A percentile compares a stretch with the other conserved stretches of the same genome.
phyloP scores from a whole-genome alignment of 2,888 invertebrate genomes.

The Rosalia funebris region DNA sequence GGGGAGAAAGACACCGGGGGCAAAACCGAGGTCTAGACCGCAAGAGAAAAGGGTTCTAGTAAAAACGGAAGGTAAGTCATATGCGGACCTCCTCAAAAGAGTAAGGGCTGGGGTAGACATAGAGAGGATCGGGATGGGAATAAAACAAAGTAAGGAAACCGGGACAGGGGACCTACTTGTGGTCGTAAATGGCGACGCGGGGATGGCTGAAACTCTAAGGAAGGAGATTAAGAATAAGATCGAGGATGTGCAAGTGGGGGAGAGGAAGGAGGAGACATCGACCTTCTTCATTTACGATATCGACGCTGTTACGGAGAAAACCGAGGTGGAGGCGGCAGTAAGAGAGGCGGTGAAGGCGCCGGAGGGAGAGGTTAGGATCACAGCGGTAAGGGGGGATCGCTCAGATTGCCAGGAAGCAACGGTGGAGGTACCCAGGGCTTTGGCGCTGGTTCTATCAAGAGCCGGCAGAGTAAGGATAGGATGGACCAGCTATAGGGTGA shows the following conservation, averaged over 20 bases:
- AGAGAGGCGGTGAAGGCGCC: neutral
- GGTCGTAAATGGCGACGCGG: neutral
- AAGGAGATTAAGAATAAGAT: neutral
- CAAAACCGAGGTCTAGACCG: neutral
- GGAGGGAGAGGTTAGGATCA: neutral
- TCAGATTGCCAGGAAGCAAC: neutral
- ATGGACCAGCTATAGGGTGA: neutral
- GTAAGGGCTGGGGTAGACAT: constrained; percentile 5
- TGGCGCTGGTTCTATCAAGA: neutral
- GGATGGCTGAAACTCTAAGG: neutral
- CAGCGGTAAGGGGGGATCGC: neutral
- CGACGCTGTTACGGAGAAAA: neutral
- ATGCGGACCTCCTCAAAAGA: constrained; percentile 3
- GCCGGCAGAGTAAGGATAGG: constrained; percentile 4
- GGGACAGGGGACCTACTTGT: constrained; percentile 15
- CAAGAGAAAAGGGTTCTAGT: constrained; percentile 24
- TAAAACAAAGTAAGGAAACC: neutral
- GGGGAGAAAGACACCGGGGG: neutral
- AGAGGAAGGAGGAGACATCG: neutral
- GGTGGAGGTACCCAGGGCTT: neutral
- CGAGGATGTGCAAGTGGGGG: neutral
- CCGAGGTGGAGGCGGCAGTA: neutral
- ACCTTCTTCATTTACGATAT: neutral
- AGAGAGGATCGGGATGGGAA: constrained; percentile 3
- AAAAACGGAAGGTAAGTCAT: constrained; percentile 20